A percentile compares a stretch with the other conserved stretches of the same genome.
These are phyloP conservation scores for Tonatia bakeri DNA, from an alignment of 2,113 vertebrate species.

Conservation along the genomic window DNA sequence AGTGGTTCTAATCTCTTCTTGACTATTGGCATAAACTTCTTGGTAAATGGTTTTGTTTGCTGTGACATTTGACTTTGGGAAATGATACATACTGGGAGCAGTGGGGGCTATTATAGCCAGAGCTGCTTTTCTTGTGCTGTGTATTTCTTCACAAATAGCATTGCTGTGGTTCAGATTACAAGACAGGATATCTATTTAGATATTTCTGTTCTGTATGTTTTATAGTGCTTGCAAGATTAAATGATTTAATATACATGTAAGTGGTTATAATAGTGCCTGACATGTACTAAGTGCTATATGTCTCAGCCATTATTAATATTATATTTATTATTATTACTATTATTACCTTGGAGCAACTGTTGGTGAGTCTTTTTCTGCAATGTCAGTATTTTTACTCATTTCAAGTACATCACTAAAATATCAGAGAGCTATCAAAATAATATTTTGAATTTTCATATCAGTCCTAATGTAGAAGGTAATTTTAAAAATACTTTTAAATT, in stretches of 20 bases:
- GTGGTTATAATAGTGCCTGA: not conserved
- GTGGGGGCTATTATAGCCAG: not conserved
- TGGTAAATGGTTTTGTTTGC: constrained; percentile 44
- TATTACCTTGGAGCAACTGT: not conserved
- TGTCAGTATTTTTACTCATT: not conserved
- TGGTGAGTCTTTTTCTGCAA: not conserved
- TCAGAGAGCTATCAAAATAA: not conserved
- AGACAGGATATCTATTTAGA: not conserved
- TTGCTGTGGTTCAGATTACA: constrained; percentile 5
- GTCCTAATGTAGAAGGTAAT: not conserved
- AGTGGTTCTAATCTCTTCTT: constrained; percentile 15
- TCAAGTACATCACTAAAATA: not conserved
- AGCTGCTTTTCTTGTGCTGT: not conserved
- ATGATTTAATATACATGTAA: not conserved
- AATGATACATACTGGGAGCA: not conserved
- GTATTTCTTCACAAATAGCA: not conserved
- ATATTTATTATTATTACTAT: not conserved
- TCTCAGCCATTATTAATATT: not conserved
- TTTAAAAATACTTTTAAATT: not conserved
- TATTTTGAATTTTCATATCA: not conserved
- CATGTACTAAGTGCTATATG: not conserved
- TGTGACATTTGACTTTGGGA: constrained; percentile 21
- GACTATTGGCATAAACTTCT: not conserved
- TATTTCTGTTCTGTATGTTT: not conserved
- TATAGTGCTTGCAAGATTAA: not conserved